Evolutionary conservation across 2,797 vertebrate species (phyloP).

Genomic region (Pseudocheirus occidentalis): DNA sequence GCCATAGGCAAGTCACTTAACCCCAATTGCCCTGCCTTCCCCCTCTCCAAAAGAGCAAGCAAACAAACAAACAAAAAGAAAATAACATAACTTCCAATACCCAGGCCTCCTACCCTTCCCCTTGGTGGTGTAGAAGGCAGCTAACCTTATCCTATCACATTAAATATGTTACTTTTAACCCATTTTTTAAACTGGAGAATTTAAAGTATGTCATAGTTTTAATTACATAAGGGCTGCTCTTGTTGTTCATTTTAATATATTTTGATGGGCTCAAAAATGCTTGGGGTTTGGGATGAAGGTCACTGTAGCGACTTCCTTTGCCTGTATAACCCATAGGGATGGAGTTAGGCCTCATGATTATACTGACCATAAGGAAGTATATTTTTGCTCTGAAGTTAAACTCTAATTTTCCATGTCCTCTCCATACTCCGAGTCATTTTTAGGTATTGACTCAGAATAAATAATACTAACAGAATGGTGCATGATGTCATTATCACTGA

Average conservation of each 20-base stretch:
- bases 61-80: no score
- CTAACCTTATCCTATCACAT: background rate
- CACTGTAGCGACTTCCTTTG: background rate
- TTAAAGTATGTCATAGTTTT: background rate
- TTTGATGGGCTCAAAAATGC: background rate
- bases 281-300: background rate
- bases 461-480: background rate
- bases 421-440: background rate
- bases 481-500: background rate
- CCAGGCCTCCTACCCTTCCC: background rate
- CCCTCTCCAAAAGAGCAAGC: no score
- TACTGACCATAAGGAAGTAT: background rate
- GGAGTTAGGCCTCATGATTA: background rate
- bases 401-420: background rate
- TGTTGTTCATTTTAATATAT: background rate
- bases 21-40: no score
- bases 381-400: background rate
- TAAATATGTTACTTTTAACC: background rate
- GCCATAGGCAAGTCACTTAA: no score
- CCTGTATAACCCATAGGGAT: background rate
- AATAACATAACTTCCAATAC: background rate
- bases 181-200: background rate
- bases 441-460: background rate
- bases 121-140: background rate
- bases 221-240: background rate